Conservation (phyloP, 2,113 vertebrate genomes). For the Parus major region DNA sequence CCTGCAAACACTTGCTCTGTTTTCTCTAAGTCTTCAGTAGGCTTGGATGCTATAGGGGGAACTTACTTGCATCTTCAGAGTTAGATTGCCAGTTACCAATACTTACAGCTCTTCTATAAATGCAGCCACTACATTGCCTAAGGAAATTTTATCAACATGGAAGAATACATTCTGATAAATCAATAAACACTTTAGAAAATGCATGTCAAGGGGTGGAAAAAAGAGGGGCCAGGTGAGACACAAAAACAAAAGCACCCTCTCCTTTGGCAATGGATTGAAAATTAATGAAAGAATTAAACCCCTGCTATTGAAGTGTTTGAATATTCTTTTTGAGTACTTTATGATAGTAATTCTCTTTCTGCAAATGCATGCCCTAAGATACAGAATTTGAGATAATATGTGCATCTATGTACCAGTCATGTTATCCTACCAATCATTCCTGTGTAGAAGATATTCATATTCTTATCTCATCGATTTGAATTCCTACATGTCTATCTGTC, state of each 20-base stretch:
- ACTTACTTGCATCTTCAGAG: not conserved
- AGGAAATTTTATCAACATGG: not conserved
- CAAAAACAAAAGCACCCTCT: not conserved
- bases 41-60: not conserved
- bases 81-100: not conserved
- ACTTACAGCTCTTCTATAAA: not conserved
- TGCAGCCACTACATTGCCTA: not conserved
- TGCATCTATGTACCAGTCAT: not conserved
- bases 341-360: not conserved
- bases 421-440: not conserved
- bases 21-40: not conserved
- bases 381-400: not conserved
- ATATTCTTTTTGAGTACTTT: not conserved
- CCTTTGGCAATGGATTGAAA: not conserved
- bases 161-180: not conserved
- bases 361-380: not conserved
- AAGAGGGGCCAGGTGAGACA: fast-evolving
- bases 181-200: not conserved
- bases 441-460: not conserved
- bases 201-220: not conserved
- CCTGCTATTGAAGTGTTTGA: not conserved
- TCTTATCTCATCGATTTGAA: not conserved
- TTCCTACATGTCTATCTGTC: not conserved
- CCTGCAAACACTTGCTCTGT: not conserved
- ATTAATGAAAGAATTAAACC: not conserved